phyloP scores from a whole-genome alignment of 1,140 invertebrate genomes.

The Megalonaias nervosa region DNA sequence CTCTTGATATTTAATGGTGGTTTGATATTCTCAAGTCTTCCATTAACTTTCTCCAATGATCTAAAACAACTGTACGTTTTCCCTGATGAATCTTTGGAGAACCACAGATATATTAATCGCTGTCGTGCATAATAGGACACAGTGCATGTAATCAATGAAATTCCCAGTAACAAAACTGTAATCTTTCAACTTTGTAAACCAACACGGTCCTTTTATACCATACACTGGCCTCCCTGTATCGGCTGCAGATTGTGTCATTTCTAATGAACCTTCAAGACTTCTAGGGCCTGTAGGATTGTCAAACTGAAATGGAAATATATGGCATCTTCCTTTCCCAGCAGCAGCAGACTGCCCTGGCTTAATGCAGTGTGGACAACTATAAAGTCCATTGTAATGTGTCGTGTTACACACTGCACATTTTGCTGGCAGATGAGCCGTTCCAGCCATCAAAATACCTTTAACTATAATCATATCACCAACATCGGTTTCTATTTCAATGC shows the following conservation, averaged over 20 bases:
- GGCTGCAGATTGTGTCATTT: too few relatives aligned
- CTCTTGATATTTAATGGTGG: too few relatives aligned
- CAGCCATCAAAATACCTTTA: conserved; percentile 21
- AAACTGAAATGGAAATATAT: too few relatives aligned
- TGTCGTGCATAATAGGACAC: not conserved
- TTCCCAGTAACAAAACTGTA: not conserved
- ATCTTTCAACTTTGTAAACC: not conserved
- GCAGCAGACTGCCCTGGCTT: conserved; percentile 16
- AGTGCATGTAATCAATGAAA: conserved; percentile 3
- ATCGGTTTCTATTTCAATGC: not conserved
- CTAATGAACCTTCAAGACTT: too few relatives aligned
- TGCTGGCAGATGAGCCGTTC: conserved; percentile 31
- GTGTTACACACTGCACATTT: conserved; percentile 12
- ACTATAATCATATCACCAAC: conserved; percentile 1
- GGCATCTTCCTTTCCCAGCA: conserved; percentile 11
- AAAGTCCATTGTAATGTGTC: conserved; percentile 24
- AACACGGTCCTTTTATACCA: conserved; percentile 1
- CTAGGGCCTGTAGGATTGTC: too few relatives aligned
- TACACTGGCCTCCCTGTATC: too few relatives aligned
- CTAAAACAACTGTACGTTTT: not conserved
- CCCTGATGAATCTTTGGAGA: not conserved
- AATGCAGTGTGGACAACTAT: conserved; percentile 18
- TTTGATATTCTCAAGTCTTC: too few relatives aligned
- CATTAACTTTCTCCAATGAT: not conserved
- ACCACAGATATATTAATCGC: conserved; percentile 1